Evolutionary conservation across 2,113 vertebrate species (phyloP).

Genomic region (Lucifuga dentata): DNA sequence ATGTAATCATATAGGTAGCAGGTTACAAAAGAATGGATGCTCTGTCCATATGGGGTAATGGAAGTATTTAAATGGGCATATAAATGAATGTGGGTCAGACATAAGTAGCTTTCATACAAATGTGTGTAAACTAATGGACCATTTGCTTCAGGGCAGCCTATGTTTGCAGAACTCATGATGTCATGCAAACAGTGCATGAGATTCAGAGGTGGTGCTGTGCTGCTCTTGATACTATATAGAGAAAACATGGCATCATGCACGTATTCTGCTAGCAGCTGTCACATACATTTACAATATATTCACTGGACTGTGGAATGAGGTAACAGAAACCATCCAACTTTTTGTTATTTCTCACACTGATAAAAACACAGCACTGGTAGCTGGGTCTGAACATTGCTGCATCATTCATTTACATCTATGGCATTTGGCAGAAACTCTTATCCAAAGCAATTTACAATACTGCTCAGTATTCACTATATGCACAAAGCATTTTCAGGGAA

Average conservation of each 20-base stretch:
- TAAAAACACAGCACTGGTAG: constrained; percentile 4
- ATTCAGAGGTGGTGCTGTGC: constrained; percentile 21
- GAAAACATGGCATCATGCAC: background rate
- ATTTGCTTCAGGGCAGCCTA: constrained; percentile 52
- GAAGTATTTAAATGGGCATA: constrained; percentile 6
- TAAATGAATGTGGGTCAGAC: constrained; percentile 65
- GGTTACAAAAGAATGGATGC: background rate
- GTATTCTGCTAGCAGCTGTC: background rate
- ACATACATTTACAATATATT: constrained; percentile 10
- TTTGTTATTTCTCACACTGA: constrained; percentile 2
- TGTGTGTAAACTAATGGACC: constrained; percentile 63
- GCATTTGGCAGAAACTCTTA: constrained; percentile 15
- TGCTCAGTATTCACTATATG: constrained; percentile 18
- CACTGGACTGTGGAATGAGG: background rate
- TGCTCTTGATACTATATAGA: constrained; percentile 10
- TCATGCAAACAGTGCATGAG: constrained; percentile 18
- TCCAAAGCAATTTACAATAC: background rate
- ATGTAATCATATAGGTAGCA: background rate
- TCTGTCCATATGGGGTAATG: constrained; percentile 11
- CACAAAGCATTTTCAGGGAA: constrained; percentile 32
- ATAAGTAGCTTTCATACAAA: constrained; percentile 56
- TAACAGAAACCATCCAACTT: background rate
- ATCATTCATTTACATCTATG: constrained; percentile 9
- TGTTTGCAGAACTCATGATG: constrained; percentile 38
- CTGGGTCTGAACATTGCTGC: background rate